Evolutionary conservation across 2,797 vertebrate species (phyloP), one percentile per base, ranked within the genome.

Genomic region (Limnodromus scolopaceus): DNA sequence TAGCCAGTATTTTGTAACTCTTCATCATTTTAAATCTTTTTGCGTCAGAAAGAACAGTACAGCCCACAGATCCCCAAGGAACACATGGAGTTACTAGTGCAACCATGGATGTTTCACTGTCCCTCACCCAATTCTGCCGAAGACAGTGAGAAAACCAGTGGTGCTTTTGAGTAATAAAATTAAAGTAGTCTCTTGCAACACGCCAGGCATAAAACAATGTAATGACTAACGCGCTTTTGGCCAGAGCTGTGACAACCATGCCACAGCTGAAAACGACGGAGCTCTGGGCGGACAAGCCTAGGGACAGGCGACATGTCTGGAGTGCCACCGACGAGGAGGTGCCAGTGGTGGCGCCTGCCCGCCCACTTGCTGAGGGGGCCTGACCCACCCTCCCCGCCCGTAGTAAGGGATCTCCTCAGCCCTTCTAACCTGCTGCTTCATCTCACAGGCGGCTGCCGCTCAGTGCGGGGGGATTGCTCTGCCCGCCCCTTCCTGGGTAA

Each of bases 381-480:
- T 9, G 27, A 4, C 32, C 17, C 45, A 10, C 22, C 64, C 16
- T 30, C 22, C 48, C 66, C 7, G 13, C 51, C 53, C 45, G 9
- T 38, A 17, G 53, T 34, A 3, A 24, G 24, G 24, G 8, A 5
- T 14, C n/a, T 19, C 61, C 54, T 19, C 68, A 27, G 45, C 34
- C 28, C 27, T 9, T 2, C 16, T 18, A 11, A 13, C 48, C 24
- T 39, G 23, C 2, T 11, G 5, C 3, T 39, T 11, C 22, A 4
- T 11, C 41, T 2, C 39, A 12, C 10, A 1, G 7, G 27, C 2
- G 3, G 46, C 32, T 22, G 54, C 39, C 9, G 2, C 13, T 13
- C 24, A 3, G 2, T 1, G 23, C 13, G 9, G 2, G 32, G 4
- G 4, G 5, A 9, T 1, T 1, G 9, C 43, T 2, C 3, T 0